Conservation (phyloP, 2,797 vertebrate genomes). For the Rousettus madagascariensis region DNA sequence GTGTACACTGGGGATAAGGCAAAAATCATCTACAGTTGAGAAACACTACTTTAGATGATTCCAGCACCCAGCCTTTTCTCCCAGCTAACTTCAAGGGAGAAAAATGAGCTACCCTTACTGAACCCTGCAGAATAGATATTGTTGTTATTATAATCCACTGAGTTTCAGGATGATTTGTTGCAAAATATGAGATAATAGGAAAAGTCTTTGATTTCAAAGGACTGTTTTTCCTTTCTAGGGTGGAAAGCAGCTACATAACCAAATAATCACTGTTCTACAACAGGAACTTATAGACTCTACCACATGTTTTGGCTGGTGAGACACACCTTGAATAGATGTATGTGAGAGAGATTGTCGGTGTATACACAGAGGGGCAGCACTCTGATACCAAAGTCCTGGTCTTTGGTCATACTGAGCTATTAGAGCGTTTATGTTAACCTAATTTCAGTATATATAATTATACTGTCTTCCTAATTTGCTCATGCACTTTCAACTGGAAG, state of each 20-base stretch:
- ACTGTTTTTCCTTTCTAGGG: background rate
- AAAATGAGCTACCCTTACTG: background rate
- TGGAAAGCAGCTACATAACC: background rate
- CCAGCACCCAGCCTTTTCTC: background rate
- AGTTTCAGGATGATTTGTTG: background rate
- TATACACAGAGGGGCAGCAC: background rate
- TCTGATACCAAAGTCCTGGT: background rate
- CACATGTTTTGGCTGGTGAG: background rate
- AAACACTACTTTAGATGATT: background rate
- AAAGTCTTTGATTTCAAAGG: background rate
- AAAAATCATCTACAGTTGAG: background rate
- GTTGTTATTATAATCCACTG: background rate
- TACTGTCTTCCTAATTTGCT: slow-evolving; percentile 63
- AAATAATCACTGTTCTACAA: slow-evolving; percentile 9
- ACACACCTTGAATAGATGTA: background rate
- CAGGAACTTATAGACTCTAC: background rate
- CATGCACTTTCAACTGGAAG: slow-evolving; percentile 72
- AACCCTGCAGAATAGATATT: background rate
- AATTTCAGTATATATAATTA: slow-evolving; percentile 70
- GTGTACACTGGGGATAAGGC: background rate
- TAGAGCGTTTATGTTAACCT: slow-evolving; percentile 31
- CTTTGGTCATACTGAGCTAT: slow-evolving; percentile 45
- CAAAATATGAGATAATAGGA: background rate
- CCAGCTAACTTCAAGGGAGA: background rate
- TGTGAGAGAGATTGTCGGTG: background rate